Evolutionary conservation across 2,888 invertebrate genomes (phyloP).

Genomic region (Abrostola tripartita): DNA sequence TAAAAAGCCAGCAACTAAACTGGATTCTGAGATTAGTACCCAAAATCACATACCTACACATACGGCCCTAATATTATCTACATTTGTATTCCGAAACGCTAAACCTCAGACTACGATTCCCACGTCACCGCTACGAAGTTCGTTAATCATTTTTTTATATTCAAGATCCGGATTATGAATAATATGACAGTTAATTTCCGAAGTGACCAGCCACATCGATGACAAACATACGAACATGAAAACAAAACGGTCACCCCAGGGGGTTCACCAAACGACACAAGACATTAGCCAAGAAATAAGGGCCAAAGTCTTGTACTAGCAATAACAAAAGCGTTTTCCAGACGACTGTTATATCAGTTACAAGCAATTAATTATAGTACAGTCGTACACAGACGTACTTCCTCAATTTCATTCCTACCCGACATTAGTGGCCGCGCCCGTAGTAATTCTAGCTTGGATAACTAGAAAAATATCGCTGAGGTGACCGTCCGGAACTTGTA

Average conservation of each 20-base stretch:
- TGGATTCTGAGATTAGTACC: no score
- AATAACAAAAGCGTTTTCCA: conserved; percentile 46
- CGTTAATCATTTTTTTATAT: no score
- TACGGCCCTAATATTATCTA: no score
- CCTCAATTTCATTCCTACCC: conserved; percentile 39
- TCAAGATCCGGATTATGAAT: not conserved
- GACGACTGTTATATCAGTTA: conserved; percentile 44
- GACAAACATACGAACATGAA: conserved; percentile 27
- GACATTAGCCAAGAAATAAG: conserved; percentile 42
- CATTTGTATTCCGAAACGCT: no score
- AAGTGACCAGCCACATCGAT: conserved; percentile 27
- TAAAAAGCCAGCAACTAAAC: no score
- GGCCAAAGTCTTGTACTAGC: conserved; percentile 34
- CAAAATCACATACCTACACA: no score
- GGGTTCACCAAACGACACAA: conserved; percentile 36
- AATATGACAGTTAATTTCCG: conserved; percentile 8
- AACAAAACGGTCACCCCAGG: conserved; percentile 34
- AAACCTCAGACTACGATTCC: no score
- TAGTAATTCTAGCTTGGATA: conserved; percentile 30
- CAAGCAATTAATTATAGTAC: conserved; percentile 54
- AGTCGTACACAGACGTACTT: conserved; percentile 44
- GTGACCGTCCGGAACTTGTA: conserved; percentile 16
- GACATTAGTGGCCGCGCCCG: conserved; percentile 48
- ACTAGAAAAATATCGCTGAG: conserved; percentile 42
- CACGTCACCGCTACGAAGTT: no score